Evolutionary conservation across 1,140 invertebrate species (phyloP).

Genomic region (Vanessa tameamea): DNA sequence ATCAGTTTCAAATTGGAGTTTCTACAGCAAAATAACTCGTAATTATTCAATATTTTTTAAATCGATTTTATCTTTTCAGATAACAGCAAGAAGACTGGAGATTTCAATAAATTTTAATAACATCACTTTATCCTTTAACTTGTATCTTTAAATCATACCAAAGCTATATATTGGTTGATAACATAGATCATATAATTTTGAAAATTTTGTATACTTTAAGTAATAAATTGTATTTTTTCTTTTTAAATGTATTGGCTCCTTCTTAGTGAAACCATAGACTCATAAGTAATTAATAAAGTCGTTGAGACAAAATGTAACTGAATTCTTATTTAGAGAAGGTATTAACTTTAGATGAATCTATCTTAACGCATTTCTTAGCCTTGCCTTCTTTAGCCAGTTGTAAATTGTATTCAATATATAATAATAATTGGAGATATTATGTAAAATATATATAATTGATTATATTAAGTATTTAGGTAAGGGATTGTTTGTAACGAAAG

Average conservation of each 20-base stretch:
- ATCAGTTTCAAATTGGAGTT: no score
- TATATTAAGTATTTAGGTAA: slow-evolving; percentile 46
- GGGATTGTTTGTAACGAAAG: slow-evolving; percentile 48
- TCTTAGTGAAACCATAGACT: background rate
- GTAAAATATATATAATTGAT: slow-evolving; percentile 47
- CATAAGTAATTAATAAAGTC: slow-evolving; percentile 3
- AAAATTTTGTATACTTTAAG: slow-evolving; percentile 1
- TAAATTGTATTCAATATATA: slow-evolving; percentile 11
- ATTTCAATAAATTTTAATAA: slow-evolving; percentile 7
- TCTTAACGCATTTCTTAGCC: slow-evolving; percentile 24
- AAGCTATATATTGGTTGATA: slow-evolving; percentile 41
- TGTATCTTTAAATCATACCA: slow-evolving; percentile 42
- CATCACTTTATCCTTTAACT: slow-evolving; percentile 25
- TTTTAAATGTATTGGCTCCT: background rate
- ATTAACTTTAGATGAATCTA: slow-evolving; percentile 16
- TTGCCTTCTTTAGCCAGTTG: slow-evolving; percentile 26
- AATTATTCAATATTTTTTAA: background rate
- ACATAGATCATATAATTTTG: slow-evolving; percentile 1
- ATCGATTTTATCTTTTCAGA: slow-evolving; percentile 44
- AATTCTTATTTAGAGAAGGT: background rate
- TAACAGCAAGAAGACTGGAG: slow-evolving; percentile 14
- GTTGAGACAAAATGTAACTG: slow-evolving; percentile 1
- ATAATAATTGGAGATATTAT: slow-evolving; percentile 13
- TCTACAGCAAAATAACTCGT: background rate
- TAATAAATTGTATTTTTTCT: slow-evolving; percentile 8